phyloP scores from a whole-genome alignment of 2,113 vertebrate genomes.

The Podiceps cristatus region DNA sequence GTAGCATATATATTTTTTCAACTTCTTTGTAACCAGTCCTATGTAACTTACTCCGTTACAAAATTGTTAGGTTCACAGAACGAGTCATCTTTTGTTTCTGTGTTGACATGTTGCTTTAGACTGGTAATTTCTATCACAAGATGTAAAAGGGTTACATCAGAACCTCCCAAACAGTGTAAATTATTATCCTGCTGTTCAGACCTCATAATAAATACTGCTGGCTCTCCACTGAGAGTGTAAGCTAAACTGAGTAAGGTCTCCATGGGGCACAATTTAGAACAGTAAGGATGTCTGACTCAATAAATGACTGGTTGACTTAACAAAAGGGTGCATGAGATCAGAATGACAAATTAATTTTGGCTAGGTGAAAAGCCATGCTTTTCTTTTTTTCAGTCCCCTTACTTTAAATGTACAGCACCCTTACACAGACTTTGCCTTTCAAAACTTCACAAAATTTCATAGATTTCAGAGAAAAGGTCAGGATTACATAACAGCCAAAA shows the following conservation, averaged over 20 bases:
- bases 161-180: neutral
- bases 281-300: neutral
- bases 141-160: neutral
- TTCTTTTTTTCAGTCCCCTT: neutral
- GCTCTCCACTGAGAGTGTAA: neutral
- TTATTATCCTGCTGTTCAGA: neutral
- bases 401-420: neutral
- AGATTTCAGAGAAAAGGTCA: neutral
- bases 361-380: neutral
- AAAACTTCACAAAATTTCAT: neutral
- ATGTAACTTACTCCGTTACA: neutral
- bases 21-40: neutral
- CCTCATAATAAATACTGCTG: neutral
- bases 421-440: neutral
- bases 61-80: neutral
- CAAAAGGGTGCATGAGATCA: neutral
- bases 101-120: neutral
- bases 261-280: neutral
- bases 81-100: neutral
- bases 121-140: neutral
- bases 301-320: neutral
- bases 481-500: neutral
- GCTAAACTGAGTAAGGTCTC: neutral
- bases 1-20: neutral
- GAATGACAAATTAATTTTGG: neutral